Conservation (phyloP, 2,797 vertebrate species). For the Balearica regulorum region DNA sequence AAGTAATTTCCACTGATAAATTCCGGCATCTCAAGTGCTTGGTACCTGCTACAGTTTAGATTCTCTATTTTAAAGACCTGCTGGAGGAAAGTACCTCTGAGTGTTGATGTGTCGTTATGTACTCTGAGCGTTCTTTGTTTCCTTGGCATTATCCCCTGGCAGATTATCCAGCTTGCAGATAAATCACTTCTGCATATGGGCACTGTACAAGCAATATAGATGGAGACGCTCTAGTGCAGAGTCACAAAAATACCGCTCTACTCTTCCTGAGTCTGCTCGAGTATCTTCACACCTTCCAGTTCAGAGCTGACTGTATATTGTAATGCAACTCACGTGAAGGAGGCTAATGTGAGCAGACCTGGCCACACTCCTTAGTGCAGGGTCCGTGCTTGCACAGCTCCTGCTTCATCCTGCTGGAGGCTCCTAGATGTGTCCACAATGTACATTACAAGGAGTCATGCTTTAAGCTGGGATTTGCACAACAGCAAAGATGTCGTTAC, state of each 20-base stretch:
- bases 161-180: not conserved
- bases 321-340: not conserved
- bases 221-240: not conserved
- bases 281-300: not conserved
- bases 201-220: not conserved
- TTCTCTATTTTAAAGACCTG: not conserved
- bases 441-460: not conserved
- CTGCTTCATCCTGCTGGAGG: not conserved
- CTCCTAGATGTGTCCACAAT: not conserved
- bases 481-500: not conserved
- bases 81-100: not conserved
- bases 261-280: not conserved
- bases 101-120: rapidly evolving
- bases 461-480: not conserved
- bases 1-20: not conserved
- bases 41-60: not conserved
- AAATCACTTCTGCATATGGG: not conserved
- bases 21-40: not conserved
- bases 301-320: not conserved
- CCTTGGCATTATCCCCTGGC: not conserved
- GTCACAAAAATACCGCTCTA: not conserved
- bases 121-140: not conserved
- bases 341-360: not conserved
- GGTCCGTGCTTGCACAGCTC: not conserved
- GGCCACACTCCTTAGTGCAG: not conserved